Base-by-base conservation (phyloP, 2,113 vertebrate species). In the Myocastor coypus region DNA sequence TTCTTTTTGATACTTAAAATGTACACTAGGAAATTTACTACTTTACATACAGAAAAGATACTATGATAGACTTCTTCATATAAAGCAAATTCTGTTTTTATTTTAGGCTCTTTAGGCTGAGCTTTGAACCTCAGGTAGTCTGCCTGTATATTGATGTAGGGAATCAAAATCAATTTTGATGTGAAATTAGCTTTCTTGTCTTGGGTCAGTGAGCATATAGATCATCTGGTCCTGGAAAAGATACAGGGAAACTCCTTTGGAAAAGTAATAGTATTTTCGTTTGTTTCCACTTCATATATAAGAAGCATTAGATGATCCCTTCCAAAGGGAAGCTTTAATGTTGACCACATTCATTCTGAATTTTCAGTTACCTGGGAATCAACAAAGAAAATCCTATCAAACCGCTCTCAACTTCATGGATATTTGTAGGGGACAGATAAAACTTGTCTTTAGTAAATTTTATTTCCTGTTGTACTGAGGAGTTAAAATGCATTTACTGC, bases 31-130 rank as follows among this genome's bases (percentile, higher is more conserved):
- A 64, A 87, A 61, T 89, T 81, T 68, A 68, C 73, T 91, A 91
- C 78, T 91, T 95, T 88, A 91, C 85, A 87, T 93, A 87, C 3
- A 93, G 81, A 84, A 95, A 78, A 95, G 59, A 91, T 84, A 40
- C 52, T 89, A 37, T 66, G 24, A 7, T 90, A 16, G 8, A 66
- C n/a, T 85, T 94, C 46, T 55, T 94, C 61, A 69, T 66, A 68
- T 68, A 83, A 96, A 85, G 66, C 37, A 78, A 83, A 87, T 94
- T 92, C 26, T 81, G 46, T 30, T 75, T 91, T n/a, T 16, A 87
- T 57, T 94, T 81, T 50, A 81, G 24, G 24, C 10, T 92, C 87
- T 81, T 81, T 0, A 86, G 82, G 40, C 69, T 84, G 75, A 87
- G 28, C 34, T 92, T 96, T 95, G 68, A 71, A 34, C 24, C 95